Conservation (phyloP, 2,113 vertebrate species). For the Orientallactaga bullata region DNA sequence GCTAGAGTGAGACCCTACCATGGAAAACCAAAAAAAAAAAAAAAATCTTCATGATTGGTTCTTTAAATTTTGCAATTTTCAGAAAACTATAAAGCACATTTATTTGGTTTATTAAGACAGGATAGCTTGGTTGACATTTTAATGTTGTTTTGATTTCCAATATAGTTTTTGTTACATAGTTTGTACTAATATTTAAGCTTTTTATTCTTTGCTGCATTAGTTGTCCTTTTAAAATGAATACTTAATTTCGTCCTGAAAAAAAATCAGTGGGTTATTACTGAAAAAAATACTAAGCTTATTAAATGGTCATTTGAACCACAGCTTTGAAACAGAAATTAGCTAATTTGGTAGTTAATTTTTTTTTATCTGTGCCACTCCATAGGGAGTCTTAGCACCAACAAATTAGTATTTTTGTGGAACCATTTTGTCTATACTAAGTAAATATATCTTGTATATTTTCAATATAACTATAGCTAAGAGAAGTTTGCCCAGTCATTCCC, state of each 20-base stretch:
- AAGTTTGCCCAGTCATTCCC: neutral
- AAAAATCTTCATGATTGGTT: neutral
- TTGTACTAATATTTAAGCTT: conserved; percentile 5
- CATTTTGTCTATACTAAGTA: conserved; percentile 16
- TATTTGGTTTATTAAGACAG: neutral
- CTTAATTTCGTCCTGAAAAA: conserved; percentile 54
- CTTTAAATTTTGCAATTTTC: conserved; percentile 11
- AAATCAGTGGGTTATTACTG: conserved; percentile 47
- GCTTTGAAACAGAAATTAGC: conserved; percentile 60
- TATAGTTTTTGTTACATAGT: neutral
- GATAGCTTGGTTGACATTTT: neutral
- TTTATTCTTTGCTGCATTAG: conserved; percentile 17
- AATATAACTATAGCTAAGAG: conserved; percentile 41
- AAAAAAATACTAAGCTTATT: conserved; percentile 56
- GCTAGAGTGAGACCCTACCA: too few species aligned
- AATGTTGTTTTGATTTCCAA: conserved; percentile 34
- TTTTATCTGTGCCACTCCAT: neutral
- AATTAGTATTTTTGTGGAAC: conserved; percentile 26
- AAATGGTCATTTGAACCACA: conserved; percentile 60
- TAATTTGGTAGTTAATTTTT: conserved; percentile 55
- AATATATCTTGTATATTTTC: neutral
- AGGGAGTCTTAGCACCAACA: conserved; percentile 30
- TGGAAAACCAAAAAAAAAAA: too few species aligned
- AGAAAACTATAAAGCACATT: neutral
- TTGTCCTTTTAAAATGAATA: conserved; percentile 50